Conservation (phyloP, 2,797 vertebrate genomes). For the Lacerta bilineata region DNA sequence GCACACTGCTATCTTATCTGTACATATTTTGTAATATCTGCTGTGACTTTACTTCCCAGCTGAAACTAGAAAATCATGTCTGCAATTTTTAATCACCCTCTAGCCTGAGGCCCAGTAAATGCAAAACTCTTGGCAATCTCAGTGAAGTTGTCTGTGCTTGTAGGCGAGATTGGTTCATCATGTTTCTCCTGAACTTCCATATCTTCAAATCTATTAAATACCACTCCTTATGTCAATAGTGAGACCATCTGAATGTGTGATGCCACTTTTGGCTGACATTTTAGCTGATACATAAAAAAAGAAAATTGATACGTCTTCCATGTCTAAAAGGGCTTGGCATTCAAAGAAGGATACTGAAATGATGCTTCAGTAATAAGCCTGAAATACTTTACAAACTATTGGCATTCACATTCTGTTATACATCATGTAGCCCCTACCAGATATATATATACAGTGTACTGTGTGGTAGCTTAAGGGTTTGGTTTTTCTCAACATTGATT, state of each 20-base stretch:
- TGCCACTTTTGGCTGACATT: neutral
- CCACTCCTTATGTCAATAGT: neutral
- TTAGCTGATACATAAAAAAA: neutral
- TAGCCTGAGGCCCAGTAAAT: neutral
- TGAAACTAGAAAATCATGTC: neutral
- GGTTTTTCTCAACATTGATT: neutral
- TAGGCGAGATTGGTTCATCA: conserved; percentile 1
- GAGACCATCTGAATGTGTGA: neutral
- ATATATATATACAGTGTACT: neutral
- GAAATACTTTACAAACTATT: neutral
- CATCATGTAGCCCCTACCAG: neutral
- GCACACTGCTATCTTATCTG: neutral
- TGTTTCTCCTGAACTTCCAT: neutral
- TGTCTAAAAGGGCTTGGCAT: neutral
- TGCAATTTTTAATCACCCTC: neutral
- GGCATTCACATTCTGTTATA: neutral
- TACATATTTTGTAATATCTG: neutral
- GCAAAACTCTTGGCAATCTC: neutral
- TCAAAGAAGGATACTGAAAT: neutral
- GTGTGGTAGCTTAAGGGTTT: neutral
- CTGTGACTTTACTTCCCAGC: neutral
- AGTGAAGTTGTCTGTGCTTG: neutral
- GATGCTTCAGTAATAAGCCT: neutral
- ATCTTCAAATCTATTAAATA: neutral
- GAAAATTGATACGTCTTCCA: neutral